A percentile compares a stretch with the other conserved stretches of the same genome.
Evolutionary conservation across 2,888 invertebrate genomes (phyloP).

Genomic region (Pyrocoelia pectoralis): DNA sequence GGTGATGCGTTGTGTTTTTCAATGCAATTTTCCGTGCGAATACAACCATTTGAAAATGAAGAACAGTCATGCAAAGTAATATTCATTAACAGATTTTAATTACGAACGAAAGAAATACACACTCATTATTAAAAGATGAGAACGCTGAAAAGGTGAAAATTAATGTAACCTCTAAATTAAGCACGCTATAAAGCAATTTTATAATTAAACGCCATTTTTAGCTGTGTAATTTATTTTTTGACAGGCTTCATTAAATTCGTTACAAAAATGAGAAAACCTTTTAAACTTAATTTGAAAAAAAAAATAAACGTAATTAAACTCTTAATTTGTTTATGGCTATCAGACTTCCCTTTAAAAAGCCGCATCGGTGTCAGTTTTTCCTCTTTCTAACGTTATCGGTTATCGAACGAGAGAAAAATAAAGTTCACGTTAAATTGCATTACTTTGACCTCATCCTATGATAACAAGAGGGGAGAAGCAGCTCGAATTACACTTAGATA

Average conservation of each 20-base stretch:
- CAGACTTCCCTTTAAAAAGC: no score
- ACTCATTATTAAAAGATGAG: background rate
- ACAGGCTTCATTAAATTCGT: background rate
- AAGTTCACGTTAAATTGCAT: no score
- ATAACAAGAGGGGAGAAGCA: no score
- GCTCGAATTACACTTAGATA: no score
- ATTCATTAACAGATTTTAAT: slow-evolving; percentile 1
- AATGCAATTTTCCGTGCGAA: no score
- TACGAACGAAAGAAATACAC: background rate
- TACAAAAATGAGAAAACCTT: background rate
- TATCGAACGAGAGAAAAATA: no score
- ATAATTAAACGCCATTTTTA: background rate
- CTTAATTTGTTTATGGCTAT: background rate
- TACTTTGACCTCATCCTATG: no score
- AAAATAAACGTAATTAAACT: background rate
- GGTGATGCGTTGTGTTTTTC: no score
- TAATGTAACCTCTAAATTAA: background rate
- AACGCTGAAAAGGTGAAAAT: background rate
- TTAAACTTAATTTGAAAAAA: background rate
- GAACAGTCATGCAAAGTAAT: no score
- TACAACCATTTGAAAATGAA: background rate
- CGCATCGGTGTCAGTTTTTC: no score
- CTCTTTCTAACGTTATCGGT: no score
- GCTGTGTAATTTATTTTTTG: background rate
- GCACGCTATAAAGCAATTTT: background rate